Evolutionary conservation across 2,797 vertebrate genomes (phyloP), one percentile per base, ranked within the genome.

Genomic region (Tadarida brasiliensis): DNA sequence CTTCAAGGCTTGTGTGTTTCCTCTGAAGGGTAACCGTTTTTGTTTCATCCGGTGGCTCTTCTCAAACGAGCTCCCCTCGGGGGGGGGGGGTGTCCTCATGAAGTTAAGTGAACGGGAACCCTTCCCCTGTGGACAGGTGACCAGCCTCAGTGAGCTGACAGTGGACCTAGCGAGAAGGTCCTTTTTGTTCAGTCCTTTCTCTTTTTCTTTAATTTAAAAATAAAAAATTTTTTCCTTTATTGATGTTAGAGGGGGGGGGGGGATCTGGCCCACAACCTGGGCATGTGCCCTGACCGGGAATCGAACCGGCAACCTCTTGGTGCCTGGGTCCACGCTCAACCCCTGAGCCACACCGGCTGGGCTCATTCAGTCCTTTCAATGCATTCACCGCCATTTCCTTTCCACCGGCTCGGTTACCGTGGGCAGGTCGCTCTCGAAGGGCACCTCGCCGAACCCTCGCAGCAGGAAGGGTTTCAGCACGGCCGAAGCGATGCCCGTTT

Each of bases 401-500:
- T 24, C 33, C 56, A 35, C n/a, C n/a, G 39, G 4, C 65, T 80
- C 15, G 11, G 33, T 76, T 73, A 8, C 65, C 47, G n/a, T 33
- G 3, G 15, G 22, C 44, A 39, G 51, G 28, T 19, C 59, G 76
- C 77, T 80, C 73, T 54, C 26, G 33, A 83, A 49, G 54, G 67
- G 92, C 49, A 73, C 67, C 65, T 94, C 81, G 87, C 86, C 47
- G 26, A 56, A 76, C 54, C 82, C 92, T 96, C 57, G 82, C 59
- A 81, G 67, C 74, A 92, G 91, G 61, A 26, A 68, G 80, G 82
- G 39, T 91, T 88, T 91, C 49, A 91, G 90, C 49, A 15, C 70
- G 86, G 82, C 56, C 88, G 47, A 97, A 94, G 87, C 91, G 96
- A 97, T 94, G 92, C 71, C 61, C 74, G 94, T 94, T 94, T 76